These are phyloP conservation scores for Phylloscopus collybita DNA, from an alignment of 2,797 vertebrate genomes.

Conservation along the genomic window DNA sequence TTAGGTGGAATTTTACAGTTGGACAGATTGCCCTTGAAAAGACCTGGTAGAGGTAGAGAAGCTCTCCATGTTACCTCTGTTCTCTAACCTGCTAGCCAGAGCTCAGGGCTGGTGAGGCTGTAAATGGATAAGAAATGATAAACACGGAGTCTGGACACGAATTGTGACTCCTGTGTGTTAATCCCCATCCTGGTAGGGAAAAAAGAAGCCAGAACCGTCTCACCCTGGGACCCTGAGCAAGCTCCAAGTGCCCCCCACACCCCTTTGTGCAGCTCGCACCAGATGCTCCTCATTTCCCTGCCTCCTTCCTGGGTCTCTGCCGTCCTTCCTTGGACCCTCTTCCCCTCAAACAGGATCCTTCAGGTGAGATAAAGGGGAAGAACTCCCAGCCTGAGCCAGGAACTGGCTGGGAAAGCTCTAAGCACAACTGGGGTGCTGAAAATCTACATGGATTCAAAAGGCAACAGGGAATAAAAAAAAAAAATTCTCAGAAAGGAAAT, in stretches of 20 bases:
- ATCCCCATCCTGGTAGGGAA: too few relatives aligned
- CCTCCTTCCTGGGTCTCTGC: not conserved
- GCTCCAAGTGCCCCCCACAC: fast-evolving
- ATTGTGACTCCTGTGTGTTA: too few relatives aligned
- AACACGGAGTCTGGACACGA: too few relatives aligned
- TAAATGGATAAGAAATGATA: too few relatives aligned
- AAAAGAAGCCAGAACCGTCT: too few relatives aligned
- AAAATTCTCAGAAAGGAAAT: not conserved
- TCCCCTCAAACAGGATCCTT: not conserved
- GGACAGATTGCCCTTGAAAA: too few relatives aligned
- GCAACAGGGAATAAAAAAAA: not conserved
- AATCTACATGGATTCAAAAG: not conserved
- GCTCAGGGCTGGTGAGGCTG: too few relatives aligned
- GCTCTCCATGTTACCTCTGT: too few relatives aligned
- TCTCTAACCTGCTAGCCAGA: too few relatives aligned
- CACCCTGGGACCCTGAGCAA: not conserved
- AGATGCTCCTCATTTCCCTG: not conserved
- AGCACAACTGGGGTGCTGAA: not conserved
- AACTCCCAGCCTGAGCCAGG: not conserved
- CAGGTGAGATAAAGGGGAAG: fast-evolving
- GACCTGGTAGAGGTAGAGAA: too few relatives aligned
- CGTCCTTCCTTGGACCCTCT: not conserved
- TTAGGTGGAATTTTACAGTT: too few relatives aligned
- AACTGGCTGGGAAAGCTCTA: not conserved
- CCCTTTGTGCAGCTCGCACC: not conserved